Evolutionary conservation across 2,797 vertebrate genomes (phyloP), one percentile per base, ranked within the genome.

Genomic region (Alectoris magna): DNA sequence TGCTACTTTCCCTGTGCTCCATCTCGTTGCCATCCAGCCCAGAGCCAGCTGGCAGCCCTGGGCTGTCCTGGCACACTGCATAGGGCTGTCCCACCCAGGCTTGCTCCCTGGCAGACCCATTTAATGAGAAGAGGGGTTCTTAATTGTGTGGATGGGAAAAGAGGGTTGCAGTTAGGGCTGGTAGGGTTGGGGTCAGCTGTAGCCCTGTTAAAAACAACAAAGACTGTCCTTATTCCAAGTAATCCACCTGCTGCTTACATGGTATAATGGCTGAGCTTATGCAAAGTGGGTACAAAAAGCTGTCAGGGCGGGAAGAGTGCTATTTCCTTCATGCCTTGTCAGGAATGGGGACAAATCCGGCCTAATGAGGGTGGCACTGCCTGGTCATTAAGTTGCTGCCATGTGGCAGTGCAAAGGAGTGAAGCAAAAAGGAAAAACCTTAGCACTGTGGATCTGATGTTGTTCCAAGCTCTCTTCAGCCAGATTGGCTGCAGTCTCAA

Each of bases 141-240:
- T 82, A 73, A 60, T 88, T 72, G 16, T 9, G 22, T 24, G 70
- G 74, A 58, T 88, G 22, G 70, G 39, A 72, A 72, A 56, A 58
- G 31, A 23, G 24, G 70, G n/a, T 72, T 31, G 17, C 2, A 0
- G 36, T 84, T 64, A 67, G 70, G 36, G 77, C 73, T 43, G 38
- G 51, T 56, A 53, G 44, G 31, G 38, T 80, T 78, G 75, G 66
- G 87, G 79, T 23, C 76, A 78, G 46, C 69, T 82, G 10, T 23
- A 70, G 72, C 55, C 88, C 48, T 71, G 62, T 39, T 56, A 14
- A 56, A 90, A 38, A 3, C 43, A 64, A 67, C n/a, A 67, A 91
- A 70, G 21, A 69, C 69, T 85, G 39, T 44, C 69, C 94, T 96
- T 90, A 91, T 76, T 94, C 94, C 95, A 95, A 84, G 87, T 95